These are phyloP conservation scores for Lates calcarifer DNA, from an alignment of 2,113 vertebrate genomes.

Conservation along the genomic window DNA sequence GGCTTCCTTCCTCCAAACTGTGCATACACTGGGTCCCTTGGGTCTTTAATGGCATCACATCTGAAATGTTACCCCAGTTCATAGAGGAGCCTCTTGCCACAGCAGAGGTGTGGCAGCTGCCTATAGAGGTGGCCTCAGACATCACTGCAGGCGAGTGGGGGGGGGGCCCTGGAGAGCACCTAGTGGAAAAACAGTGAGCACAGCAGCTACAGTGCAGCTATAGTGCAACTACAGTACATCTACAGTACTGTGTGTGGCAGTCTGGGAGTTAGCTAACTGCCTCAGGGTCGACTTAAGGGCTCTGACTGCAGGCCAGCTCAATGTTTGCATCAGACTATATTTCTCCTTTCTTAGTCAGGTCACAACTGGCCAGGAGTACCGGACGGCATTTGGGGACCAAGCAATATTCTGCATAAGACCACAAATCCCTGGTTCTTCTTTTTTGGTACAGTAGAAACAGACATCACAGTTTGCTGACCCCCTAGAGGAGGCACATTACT, in stretches of 20 bases:
- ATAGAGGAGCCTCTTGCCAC: conserved; percentile 55
- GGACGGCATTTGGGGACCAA: conserved; percentile 34
- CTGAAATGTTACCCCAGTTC: conserved; percentile 67
- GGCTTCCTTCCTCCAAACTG: conserved; percentile 25
- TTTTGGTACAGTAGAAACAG: conserved; percentile 18
- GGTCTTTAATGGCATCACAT: conserved; percentile 61
- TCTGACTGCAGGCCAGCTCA: conserved; percentile 65
- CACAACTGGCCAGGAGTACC: conserved; percentile 29
- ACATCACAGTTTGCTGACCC: conserved; percentile 49
- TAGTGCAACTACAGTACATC: conserved; percentile 51
- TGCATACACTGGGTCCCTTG: neutral
- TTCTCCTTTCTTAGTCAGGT: conserved; percentile 47
- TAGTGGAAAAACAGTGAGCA: conserved; percentile 68
- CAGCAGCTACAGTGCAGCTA: conserved; percentile 52
- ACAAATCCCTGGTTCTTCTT: conserved; percentile 56
- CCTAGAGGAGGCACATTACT: conserved; percentile 55
- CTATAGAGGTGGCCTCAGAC: conserved; percentile 67
- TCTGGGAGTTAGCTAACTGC: conserved; percentile 67
- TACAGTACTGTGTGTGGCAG: conserved; percentile 42
- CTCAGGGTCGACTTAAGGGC: conserved; percentile 75
- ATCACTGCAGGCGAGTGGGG: conserved; percentile 49
- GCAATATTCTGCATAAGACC: conserved; percentile 70
- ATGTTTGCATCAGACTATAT: conserved; percentile 69
- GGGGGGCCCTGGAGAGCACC: conserved; percentile 65
- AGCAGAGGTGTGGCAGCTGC: conserved; percentile 65